Percentiles rank a stretch among this genome's conserved stretches.
Evolutionary conservation across 2,113 vertebrate genomes (phyloP).

Genomic region (Eurystomus gularis): DNA sequence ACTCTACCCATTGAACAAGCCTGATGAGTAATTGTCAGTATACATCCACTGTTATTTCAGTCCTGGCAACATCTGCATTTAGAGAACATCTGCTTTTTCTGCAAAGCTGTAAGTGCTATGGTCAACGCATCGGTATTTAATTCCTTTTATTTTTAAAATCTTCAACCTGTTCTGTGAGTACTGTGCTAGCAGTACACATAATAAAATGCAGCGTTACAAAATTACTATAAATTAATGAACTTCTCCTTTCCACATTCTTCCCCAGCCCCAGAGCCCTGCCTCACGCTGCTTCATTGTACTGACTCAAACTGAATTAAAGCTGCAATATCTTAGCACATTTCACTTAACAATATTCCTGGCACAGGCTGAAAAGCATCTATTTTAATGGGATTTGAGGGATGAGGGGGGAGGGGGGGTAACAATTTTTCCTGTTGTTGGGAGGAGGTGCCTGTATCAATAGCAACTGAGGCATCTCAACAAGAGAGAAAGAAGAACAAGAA

Average conservation of each 20-base stretch:
- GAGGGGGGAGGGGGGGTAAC: no score
- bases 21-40: slow-evolving; percentile 5
- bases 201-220: background rate
- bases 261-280: background rate
- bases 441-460: background rate
- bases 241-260: background rate
- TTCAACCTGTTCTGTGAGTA: background rate
- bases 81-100: slow-evolving; percentile 3
- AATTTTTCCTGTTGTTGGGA: background rate
- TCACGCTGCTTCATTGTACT: background rate
- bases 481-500: background rate
- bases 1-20: background rate
- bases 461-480: background rate
- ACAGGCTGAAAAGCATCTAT: background rate
- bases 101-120: background rate
- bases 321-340: background rate
- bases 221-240: background rate
- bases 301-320: background rate
- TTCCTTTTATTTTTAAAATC: background rate
- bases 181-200: background rate
- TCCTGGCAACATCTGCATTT: slow-evolving; percentile 12
- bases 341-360: background rate
- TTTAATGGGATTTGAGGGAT: background rate
- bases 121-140: background rate
- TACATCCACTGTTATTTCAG: background rate